Percentiles rank a stretch among this genome's conserved stretches.
Evolutionary conservation across 2,797 vertebrate species (phyloP).

Genomic region (Lepus townsendii): DNA sequence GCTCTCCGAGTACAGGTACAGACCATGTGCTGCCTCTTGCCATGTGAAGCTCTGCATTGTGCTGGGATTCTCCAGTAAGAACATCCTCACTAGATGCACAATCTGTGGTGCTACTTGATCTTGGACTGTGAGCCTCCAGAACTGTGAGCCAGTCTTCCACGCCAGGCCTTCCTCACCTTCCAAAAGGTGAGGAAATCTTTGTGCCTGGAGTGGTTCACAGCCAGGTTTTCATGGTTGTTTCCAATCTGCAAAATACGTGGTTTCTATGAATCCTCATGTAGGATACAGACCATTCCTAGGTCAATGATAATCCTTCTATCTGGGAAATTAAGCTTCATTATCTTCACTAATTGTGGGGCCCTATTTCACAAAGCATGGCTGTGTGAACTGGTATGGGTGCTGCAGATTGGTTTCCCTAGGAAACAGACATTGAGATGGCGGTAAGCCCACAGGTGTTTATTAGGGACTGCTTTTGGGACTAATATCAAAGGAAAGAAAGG

Average conservation of each 20-base stretch:
- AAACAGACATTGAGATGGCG: background rate
- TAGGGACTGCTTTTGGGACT: background rate
- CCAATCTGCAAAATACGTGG: background rate
- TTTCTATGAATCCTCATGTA: background rate
- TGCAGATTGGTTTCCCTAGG: background rate
- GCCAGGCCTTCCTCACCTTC: background rate
- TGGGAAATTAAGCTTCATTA: background rate
- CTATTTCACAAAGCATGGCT: background rate
- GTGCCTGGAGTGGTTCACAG: background rate
- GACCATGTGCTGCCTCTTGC: too few species aligned
- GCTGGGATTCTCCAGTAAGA: too few species aligned
- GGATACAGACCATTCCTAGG: background rate
- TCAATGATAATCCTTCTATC: background rate
- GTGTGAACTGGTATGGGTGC: background rate
- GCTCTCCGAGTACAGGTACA: too few species aligned
- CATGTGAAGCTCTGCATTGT: too few species aligned
- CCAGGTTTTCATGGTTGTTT: background rate
- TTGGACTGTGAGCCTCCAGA: too few species aligned
- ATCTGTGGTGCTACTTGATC: too few species aligned
- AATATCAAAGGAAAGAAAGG: background rate
- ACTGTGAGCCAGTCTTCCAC: too few species aligned
- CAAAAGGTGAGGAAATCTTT: background rate
- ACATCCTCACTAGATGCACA: too few species aligned
- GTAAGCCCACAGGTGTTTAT: background rate
- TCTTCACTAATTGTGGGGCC: background rate